A percentile compares a stretch with the other conserved stretches of the same genome.
phyloP scores from a whole-genome alignment of 2,113 vertebrate genomes.

The Theristicus caerulescens region DNA sequence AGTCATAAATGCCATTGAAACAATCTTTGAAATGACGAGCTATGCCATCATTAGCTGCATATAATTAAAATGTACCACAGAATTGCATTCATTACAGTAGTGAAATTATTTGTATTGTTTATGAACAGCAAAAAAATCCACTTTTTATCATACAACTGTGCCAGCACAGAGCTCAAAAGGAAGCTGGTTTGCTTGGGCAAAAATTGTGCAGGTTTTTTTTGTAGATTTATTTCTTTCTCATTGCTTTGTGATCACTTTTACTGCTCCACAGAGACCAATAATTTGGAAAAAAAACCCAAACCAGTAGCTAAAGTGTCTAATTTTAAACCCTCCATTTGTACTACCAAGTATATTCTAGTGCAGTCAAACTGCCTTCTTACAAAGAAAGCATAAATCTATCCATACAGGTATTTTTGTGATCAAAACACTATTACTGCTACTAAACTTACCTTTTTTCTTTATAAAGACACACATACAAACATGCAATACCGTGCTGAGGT shows the following conservation, averaged over 20 bases:
- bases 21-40: neutral
- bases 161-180: neutral
- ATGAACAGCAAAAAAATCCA: neutral
- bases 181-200: neutral
- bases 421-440: neutral
- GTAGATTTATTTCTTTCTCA: neutral
- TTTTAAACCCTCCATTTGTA: neutral
- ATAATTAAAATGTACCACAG: neutral
- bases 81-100: neutral
- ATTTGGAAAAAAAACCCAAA: neutral
- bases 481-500: neutral
- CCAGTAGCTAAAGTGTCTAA: neutral
- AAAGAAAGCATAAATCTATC: neutral
- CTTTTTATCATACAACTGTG: neutral
- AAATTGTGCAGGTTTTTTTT: neutral
- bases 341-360: neutral
- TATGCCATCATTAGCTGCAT: neutral
- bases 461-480: neutral
- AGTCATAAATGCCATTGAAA: neutral
- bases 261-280: neutral
- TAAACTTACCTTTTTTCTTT: neutral
- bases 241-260: neutral
- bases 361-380: neutral
- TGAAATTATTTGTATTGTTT: conserved; percentile 15
- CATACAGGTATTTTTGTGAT: neutral